Conservation (phyloP, 2,888 invertebrate species). For the Coenonympha glycerion region DNA sequence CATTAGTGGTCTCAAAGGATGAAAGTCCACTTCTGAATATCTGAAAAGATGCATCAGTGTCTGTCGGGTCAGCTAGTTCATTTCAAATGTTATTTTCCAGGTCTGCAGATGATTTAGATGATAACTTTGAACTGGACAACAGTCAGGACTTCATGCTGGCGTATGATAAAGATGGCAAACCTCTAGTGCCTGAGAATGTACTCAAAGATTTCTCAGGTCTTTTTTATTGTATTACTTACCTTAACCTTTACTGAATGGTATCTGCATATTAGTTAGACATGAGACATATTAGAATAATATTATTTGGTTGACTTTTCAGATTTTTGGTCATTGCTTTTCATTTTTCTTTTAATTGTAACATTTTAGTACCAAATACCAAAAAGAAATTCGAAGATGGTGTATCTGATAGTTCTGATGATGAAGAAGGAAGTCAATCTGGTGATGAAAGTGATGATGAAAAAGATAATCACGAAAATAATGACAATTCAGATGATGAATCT, state of each 20-base stretch:
- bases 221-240: too few relatives aligned
- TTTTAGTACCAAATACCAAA: slow-evolving; percentile 60
- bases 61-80: too few relatives aligned
- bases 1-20: too few relatives aligned
- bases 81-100: slow-evolving; percentile 48
- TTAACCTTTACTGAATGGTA: too few relatives aligned
- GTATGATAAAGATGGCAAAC: slow-evolving; percentile 70
- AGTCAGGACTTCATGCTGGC: slow-evolving; percentile 69
- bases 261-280: too few relatives aligned
- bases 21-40: too few relatives aligned
- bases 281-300: too few relatives aligned
- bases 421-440: slow-evolving; percentile 40
- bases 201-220: slow-evolving; percentile 58
- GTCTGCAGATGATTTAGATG: slow-evolving; percentile 91
- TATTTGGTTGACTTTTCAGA: too few relatives aligned
- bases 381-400: slow-evolving; percentile 59
- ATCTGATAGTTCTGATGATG: slow-evolving; percentile 59
- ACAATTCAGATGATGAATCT: slow-evolving; percentile 15
- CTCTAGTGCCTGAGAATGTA: slow-evolving; percentile 58
- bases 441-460: slow-evolving; percentile 35
- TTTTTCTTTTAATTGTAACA: too few relatives aligned
- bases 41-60: too few relatives aligned
- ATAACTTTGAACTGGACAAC: slow-evolving; percentile 81
- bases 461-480: slow-evolving; percentile 9
- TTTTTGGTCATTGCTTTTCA: too few relatives aligned